Evolutionary conservation across 2,888 invertebrate genomes (phyloP).

Genomic region (Epiperipatus broadwayi): DNA sequence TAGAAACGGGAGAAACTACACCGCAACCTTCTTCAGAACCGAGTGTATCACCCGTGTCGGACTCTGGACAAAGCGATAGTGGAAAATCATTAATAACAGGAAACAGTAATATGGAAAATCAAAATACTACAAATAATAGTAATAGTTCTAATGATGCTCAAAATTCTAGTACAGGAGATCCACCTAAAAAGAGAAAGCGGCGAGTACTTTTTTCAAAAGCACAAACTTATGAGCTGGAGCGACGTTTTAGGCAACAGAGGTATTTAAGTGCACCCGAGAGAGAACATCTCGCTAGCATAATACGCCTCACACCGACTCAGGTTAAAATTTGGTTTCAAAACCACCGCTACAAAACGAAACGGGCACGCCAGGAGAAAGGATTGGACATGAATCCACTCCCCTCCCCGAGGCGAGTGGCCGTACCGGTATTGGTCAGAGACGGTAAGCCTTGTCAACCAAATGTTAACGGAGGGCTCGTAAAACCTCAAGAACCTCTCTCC

Average conservation of each 20-base stretch:
- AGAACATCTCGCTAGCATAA: slow-evolving; percentile 84
- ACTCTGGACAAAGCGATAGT: no score
- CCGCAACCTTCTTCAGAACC: no score
- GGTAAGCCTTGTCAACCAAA: slow-evolving; percentile 56
- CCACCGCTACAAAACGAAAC: slow-evolving; percentile 93
- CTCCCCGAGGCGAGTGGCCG: slow-evolving; percentile 75
- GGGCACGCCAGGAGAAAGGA: slow-evolving; percentile 86
- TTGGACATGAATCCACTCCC: slow-evolving; percentile 42
- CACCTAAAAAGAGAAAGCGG: slow-evolving; percentile 66
- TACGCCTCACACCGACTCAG: slow-evolving; percentile 88
- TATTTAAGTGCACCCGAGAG: slow-evolving; percentile 94
- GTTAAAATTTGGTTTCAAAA: slow-evolving; percentile 95
- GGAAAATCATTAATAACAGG: no score
- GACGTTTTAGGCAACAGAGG: slow-evolving; percentile 81
- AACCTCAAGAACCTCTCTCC: slow-evolving; percentile 14
- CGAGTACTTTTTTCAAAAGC: slow-evolving; percentile 92
- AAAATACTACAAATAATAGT: no score
- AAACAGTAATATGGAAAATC: no score
- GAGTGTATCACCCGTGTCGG: no score
- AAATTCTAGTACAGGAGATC: slow-evolving; percentile 11
- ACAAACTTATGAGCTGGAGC: slow-evolving; percentile 85
- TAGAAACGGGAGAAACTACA: no score
- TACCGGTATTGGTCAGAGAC: slow-evolving; percentile 79
- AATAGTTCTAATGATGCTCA: no score
- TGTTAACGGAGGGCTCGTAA: slow-evolving; percentile 12